These are phyloP conservation scores for Merops nubicus DNA, from an alignment of 2,113 vertebrate genomes.

Conservation along the genomic window DNA sequence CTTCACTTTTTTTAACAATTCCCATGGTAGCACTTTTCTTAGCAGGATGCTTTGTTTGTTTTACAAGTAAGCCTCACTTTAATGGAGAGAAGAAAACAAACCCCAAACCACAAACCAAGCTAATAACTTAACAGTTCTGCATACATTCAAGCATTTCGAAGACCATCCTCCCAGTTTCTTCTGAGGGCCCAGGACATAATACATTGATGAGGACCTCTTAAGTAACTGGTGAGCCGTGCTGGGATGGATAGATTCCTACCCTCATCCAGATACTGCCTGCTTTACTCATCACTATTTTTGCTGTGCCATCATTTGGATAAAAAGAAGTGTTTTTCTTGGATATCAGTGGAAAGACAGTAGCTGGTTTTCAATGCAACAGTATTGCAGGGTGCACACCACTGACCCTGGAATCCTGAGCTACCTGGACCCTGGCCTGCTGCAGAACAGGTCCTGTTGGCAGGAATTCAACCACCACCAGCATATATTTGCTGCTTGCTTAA, in stretches of 20 bases:
- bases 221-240: not conserved
- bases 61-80: not conserved
- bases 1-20: not conserved
- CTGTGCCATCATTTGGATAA: not conserved
- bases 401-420: not conserved
- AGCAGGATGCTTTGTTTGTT: not conserved
- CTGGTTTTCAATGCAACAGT: not conserved
- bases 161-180: not conserved
- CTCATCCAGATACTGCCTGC: not conserved
- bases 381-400: rapidly evolving
- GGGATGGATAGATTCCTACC: not conserved
- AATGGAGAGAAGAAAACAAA: not conserved
- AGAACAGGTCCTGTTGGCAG: rapidly evolving
- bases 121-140: not conserved
- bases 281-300: not conserved
- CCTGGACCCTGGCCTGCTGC: rapidly evolving
- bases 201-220: not conserved
- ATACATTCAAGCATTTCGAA: not conserved
- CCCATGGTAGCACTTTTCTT: not conserved
- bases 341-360: not conserved
- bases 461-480: not conserved
- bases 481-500: not conserved
- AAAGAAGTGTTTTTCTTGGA: not conserved
- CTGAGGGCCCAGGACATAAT: not conserved
- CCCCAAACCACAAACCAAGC: not conserved